Percentiles rank a stretch among this genome's conserved stretches.
Conservation (phyloP, 2,888 invertebrate genomes). For the Drosophila bunnanda region DNA sequence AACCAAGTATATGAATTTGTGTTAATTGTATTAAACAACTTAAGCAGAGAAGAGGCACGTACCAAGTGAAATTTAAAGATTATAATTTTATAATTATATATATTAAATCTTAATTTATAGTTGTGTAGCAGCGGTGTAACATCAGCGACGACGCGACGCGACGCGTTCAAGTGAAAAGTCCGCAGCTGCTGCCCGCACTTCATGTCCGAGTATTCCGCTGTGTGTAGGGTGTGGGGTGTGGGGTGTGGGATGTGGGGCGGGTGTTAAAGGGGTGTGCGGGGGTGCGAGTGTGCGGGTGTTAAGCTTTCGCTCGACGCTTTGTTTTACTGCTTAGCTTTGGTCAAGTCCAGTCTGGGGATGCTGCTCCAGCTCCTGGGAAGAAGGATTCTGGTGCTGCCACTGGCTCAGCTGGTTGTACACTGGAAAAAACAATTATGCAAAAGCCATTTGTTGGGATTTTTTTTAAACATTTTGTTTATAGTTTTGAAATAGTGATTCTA, state of each 20-base stretch:
- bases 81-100: background rate
- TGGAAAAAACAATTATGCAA: background rate
- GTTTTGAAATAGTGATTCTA: no score
- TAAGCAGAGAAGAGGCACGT: no score
- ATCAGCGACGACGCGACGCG: slow-evolving; percentile 12
- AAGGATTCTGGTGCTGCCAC: slow-evolving; percentile 11
- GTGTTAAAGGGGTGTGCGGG: slow-evolving; percentile 8
- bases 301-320: slow-evolving; percentile 68
- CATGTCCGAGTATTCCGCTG: slow-evolving; percentile 14
- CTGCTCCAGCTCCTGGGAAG: slow-evolving; percentile 5
- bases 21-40: background rate
- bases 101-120: background rate
- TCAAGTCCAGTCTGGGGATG: slow-evolving; percentile 54
- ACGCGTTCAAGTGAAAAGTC: slow-evolving; percentile 52
- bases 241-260: background rate
- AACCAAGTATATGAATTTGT: background rate
- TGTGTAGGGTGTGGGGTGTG: slow-evolving; percentile 4
- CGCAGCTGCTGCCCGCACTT: slow-evolving; percentile 50
- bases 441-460: background rate
- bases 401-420: slow-evolving; percentile 24
- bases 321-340: slow-evolving; percentile 69
- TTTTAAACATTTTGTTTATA: no score
- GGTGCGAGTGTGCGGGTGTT: slow-evolving; percentile 38
- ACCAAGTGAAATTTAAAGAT: background rate
- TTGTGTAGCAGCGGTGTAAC: slow-evolving; percentile 15